Evolutionary conservation across 2,888 invertebrate genomes (phyloP).

Genomic region (Alitta virens): DNA sequence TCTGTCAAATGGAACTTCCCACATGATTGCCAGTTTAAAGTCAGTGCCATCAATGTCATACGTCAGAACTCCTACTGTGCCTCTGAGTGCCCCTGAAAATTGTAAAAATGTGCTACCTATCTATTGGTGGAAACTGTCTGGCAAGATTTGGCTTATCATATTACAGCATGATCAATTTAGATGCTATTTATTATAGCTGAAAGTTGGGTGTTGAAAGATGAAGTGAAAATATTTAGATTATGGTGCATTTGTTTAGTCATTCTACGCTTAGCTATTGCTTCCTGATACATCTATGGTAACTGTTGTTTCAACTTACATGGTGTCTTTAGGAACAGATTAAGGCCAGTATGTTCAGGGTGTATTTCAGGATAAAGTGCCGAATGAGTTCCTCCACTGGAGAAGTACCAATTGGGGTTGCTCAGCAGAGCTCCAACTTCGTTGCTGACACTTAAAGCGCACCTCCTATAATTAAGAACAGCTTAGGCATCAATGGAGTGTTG

Average conservation of each 20-base stretch:
- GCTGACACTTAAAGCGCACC: constrained; percentile 5
- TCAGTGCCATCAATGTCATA: constrained; percentile 14
- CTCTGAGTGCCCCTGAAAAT: constrained; percentile 3
- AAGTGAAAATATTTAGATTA: too few species aligned
- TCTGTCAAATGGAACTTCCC: constrained; percentile 4
- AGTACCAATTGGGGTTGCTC: background rate
- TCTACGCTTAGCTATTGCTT: too few species aligned
- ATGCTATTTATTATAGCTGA: too few species aligned
- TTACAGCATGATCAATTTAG: too few species aligned
- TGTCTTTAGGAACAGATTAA: constrained; percentile 4
- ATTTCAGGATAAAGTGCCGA: background rate
- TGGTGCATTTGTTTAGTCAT: too few species aligned
- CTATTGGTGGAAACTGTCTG: too few species aligned
- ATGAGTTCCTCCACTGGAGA: background rate
- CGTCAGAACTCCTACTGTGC: constrained; percentile 2
- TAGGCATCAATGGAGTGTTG: too few species aligned
- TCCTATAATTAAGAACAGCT: too few species aligned
- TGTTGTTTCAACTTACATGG: background rate
- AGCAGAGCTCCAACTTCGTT: constrained; percentile 1
- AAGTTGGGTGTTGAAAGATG: too few species aligned
- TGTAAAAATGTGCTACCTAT: background rate
- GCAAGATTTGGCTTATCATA: too few species aligned
- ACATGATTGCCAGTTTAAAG: constrained; percentile 10
- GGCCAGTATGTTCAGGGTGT: background rate
- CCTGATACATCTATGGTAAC: too few species aligned